Conservation (phyloP, 2,888 invertebrate species). For the Drosophila neonasuta region DNA sequence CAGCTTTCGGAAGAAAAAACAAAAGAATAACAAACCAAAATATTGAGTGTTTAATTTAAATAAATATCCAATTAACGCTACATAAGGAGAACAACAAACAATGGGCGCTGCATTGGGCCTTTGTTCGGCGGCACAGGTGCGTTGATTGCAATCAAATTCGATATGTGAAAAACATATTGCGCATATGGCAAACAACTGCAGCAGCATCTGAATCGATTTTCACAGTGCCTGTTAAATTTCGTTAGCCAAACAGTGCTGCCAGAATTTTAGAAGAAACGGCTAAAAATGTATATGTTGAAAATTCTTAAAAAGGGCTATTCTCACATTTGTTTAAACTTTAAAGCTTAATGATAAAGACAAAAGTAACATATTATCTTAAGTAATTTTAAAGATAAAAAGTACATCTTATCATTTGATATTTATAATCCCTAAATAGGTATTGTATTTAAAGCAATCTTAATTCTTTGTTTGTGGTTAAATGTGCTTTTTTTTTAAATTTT, state of each 20-base stretch:
- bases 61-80: slow-evolving; percentile 35
- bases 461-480: too few relatives aligned
- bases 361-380: too few relatives aligned
- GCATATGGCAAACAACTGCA: slow-evolving; percentile 36
- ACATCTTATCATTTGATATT: too few relatives aligned
- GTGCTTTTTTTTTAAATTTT: too few relatives aligned
- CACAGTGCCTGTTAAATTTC: slow-evolving; percentile 21
- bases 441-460: too few relatives aligned
- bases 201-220: slow-evolving; percentile 37
- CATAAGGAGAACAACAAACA: slow-evolving; percentile 5
- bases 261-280: slow-evolving; percentile 7
- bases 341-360: too few relatives aligned
- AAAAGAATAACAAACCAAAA: neutral
- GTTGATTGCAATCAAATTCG: slow-evolving; percentile 10
- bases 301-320: too few relatives aligned
- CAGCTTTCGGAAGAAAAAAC: too few relatives aligned
- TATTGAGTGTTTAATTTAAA: neutral
- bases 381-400: too few relatives aligned
- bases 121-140: slow-evolving; percentile 81
- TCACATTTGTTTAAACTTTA: too few relatives aligned
- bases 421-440: too few relatives aligned
- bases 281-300: too few relatives aligned
- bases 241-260: neutral
- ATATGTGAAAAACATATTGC: slow-evolving; percentile 30
- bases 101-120: slow-evolving; percentile 81